Evolutionary conservation across 2,888 invertebrate genomes (phyloP).

Genomic region (Taenaris catops): DNA sequence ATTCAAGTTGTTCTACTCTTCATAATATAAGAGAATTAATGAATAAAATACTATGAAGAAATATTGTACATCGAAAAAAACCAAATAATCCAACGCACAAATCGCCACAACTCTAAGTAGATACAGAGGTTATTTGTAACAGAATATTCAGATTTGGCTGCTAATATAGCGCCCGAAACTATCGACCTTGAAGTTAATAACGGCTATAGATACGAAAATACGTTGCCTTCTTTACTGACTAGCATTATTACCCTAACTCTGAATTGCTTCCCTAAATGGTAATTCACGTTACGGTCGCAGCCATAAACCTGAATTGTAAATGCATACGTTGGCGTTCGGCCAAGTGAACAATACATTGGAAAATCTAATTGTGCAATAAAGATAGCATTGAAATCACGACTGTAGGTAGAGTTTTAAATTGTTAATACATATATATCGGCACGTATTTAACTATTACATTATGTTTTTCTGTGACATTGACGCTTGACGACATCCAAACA

Average conservation of each 20-base stretch:
- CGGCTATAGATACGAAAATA: no score
- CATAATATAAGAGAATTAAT: no score
- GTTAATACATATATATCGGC: no score
- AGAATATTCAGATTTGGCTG: background rate
- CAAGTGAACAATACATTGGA: slow-evolving; percentile 14
- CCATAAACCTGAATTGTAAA: slow-evolving; percentile 12
- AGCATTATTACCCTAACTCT: background rate
- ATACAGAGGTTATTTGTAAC: background rate
- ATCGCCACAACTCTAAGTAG: background rate
- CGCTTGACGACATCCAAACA: no score
- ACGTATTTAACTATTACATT: no score
- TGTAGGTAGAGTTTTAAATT: no score
- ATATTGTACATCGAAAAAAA: no score
- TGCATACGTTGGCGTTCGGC: slow-evolving; percentile 10
- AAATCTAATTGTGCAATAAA: slow-evolving; percentile 10
- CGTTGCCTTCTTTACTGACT: slow-evolving; percentile 1
- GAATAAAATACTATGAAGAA: no score
- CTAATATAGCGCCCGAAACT: background rate
- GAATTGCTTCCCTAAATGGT: slow-evolving; percentile 3
- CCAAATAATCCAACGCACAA: no score
- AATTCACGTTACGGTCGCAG: slow-evolving; percentile 4
- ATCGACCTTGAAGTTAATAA: background rate
- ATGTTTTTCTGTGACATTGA: no score
- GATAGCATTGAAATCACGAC: no score
- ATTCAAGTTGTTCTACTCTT: no score